Evolutionary conservation across 1,140 invertebrate species (phyloP).

Genomic region (Cydia splendana): DNA sequence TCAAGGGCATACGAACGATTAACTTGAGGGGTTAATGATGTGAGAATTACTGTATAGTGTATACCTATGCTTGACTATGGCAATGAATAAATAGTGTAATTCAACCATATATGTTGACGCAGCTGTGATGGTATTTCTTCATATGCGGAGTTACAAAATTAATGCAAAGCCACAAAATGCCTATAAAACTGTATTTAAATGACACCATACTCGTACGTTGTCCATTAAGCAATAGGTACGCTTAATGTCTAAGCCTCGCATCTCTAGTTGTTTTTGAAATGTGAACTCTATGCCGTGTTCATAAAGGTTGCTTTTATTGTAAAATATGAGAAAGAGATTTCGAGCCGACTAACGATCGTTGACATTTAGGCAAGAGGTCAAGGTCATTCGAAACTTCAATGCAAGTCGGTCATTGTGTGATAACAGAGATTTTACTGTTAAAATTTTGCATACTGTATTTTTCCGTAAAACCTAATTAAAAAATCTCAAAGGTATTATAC

Average conservation of each 20-base stretch:
- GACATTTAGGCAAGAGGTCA: background rate
- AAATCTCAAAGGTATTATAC: too few species aligned
- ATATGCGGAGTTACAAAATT: background rate
- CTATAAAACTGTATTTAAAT: background rate
- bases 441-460: too few species aligned
- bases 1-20: too few species aligned
- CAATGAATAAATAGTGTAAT: too few species aligned
- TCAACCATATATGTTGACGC: conserved; percentile 6
- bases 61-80: too few species aligned
- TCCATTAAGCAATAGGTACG: background rate
- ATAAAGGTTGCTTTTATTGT: background rate
- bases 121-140: conserved; percentile 31
- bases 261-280: background rate
- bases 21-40: too few species aligned
- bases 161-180: background rate
- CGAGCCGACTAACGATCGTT: background rate
- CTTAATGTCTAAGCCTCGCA: background rate
- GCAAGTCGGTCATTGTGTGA: background rate
- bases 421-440: too few species aligned
- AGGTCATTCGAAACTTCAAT: background rate
- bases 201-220: conserved; percentile 4
- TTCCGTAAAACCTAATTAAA: too few species aligned
- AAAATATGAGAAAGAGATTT: background rate
- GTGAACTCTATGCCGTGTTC: background rate
- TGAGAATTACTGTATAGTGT: too few species aligned